phyloP scores from a whole-genome alignment of 2,113 vertebrate genomes.

The Dendrocopos noguchii region DNA sequence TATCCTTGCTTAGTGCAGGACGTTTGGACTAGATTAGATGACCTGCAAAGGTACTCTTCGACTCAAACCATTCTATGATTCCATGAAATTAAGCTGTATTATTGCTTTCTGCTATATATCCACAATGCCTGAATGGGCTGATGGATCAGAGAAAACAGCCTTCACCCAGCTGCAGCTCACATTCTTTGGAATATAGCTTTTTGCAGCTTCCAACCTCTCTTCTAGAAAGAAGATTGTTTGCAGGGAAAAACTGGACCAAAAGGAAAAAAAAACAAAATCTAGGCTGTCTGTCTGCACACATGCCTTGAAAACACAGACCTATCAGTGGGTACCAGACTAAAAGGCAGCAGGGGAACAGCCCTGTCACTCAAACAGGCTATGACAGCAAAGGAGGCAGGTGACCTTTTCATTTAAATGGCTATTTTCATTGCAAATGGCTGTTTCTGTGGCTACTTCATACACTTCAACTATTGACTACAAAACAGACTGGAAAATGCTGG shows the following conservation, averaged over 20 bases:
- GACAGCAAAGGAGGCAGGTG: not conserved
- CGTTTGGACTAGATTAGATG: no score
- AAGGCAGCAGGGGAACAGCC: not conserved
- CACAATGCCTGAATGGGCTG: not conserved
- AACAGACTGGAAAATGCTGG: not conserved
- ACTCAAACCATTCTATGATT: no score
- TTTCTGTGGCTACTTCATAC: not conserved
- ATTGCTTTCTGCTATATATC: not conserved
- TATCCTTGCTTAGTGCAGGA: no score
- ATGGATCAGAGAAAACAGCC: not conserved
- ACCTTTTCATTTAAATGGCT: not conserved
- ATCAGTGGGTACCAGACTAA: not conserved
- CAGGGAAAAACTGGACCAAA: not conserved
- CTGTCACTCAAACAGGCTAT: not conserved
- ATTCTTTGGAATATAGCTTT: not conserved
- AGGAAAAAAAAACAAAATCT: not conserved
- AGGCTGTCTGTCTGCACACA: not conserved
- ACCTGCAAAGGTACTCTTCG: no score
- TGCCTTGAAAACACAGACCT: not conserved
- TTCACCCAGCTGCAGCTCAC: not conserved
- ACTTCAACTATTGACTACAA: not conserved
- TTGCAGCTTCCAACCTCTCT: not conserved
- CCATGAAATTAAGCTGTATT: not conserved
- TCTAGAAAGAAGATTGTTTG: not conserved
- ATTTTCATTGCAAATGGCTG: not conserved